Conservation (phyloP, 2,113 vertebrate species). For the Penelope pileata region DNA sequence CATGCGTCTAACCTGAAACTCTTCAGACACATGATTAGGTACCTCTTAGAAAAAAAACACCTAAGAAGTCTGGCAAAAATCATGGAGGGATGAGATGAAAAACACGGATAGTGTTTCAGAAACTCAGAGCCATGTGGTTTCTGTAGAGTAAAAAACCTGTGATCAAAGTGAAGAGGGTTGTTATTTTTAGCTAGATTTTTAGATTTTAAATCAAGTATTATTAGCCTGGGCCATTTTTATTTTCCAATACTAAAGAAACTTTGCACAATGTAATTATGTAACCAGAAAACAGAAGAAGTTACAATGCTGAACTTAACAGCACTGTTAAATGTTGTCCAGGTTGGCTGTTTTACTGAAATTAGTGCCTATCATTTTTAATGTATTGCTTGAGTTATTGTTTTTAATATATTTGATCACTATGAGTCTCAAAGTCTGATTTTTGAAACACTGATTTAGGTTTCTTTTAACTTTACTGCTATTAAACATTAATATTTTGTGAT, state of each 20-base stretch:
- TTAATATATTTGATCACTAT: not conserved
- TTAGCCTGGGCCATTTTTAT: not conserved
- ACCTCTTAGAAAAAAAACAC: not conserved
- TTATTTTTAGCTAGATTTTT: conserved; percentile 1
- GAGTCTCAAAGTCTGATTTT: not conserved
- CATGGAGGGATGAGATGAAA: conserved; percentile 17
- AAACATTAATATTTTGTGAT: not conserved
- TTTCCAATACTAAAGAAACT: conserved; percentile 18
- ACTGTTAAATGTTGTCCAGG: not conserved
- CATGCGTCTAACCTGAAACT: not conserved
- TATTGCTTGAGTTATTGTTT: not conserved
- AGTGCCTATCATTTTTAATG: not conserved
- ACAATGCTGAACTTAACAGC: conserved; percentile 21
- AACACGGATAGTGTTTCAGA: not conserved
- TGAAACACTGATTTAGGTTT: not conserved
- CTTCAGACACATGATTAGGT: not conserved
- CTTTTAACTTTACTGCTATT: not conserved
- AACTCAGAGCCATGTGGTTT: conserved; percentile 44
- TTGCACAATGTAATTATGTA: not conserved
- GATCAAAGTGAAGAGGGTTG: conserved; percentile 20
- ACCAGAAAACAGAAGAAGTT: not conserved
- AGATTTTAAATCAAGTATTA: conserved; percentile 9
- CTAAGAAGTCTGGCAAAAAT: not conserved
- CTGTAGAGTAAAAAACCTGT: not conserved
- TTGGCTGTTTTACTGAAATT: not conserved